phyloP scores from a whole-genome alignment of 2,797 vertebrate genomes.

The Notamacropus eugenii region DNA sequence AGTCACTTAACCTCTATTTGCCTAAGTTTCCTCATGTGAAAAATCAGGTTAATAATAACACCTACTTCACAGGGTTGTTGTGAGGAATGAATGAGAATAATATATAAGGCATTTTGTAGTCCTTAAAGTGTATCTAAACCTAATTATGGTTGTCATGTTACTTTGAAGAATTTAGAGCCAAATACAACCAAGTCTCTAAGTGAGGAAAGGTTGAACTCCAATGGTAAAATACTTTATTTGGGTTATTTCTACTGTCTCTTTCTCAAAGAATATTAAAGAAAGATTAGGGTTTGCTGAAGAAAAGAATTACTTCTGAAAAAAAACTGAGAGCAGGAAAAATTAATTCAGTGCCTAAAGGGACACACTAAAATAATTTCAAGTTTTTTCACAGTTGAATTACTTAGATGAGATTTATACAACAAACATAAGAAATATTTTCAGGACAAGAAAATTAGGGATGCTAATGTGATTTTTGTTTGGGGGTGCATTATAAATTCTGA shows the following conservation, averaged over 20 bases:
- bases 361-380: not conserved
- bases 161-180: not conserved
- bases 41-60: not conserved
- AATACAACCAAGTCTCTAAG: not conserved
- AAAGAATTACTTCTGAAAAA: not conserved
- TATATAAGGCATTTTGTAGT: not conserved
- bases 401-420: not conserved
- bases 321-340: not conserved
- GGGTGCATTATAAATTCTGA: not conserved
- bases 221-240: conserved; percentile 3
- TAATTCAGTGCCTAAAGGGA: not conserved
- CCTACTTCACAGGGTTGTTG: not conserved
- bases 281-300: not conserved
- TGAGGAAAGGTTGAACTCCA: not conserved
- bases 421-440: not conserved
- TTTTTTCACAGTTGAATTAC: not conserved
- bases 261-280: conserved; percentile 17
- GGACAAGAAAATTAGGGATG: not conserved
- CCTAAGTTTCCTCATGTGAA: not conserved
- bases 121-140: not conserved
- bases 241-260: not conserved
- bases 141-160: not conserved
- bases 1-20: not conserved
- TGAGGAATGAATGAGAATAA: not conserved
- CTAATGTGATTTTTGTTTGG: not conserved